Evolutionary conservation across 2,888 invertebrate species (phyloP).

Genomic region (Drosophila basisetae): DNA sequence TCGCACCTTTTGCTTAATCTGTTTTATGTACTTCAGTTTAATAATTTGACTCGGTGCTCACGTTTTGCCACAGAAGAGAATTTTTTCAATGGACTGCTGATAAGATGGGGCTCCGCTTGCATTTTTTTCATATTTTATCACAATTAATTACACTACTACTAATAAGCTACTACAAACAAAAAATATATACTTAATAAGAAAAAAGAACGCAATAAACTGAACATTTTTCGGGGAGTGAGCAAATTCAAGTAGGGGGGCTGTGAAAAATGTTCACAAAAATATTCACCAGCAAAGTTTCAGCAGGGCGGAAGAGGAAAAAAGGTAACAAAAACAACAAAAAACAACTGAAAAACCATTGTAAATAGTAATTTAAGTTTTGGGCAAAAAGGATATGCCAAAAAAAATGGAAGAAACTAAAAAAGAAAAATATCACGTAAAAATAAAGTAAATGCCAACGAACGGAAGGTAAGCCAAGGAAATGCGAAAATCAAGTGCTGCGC

Average conservation of each 20-base stretch:
- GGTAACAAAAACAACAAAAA: conserved; percentile 41
- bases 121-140: conserved; percentile 30
- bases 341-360: conserved; percentile 67
- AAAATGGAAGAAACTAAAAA: conserved; percentile 23
- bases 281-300: conserved; percentile 52
- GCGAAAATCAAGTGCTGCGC: conserved; percentile 77
- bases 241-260: conserved; percentile 45
- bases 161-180: not conserved
- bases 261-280: conserved; percentile 57
- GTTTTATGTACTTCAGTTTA: conserved; percentile 24
- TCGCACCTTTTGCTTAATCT: conserved; percentile 4
- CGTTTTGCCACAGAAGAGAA: conserved; percentile 32
- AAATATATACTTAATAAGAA: not conserved
- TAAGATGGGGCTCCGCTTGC: conserved; percentile 45
- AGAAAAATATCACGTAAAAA: not conserved
- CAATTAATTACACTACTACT: conserved; percentile 31
- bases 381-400: conserved; percentile 67
- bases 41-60: conserved; percentile 36
- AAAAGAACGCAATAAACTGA: conserved; percentile 46
- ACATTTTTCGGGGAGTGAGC: conserved; percentile 2
- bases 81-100: conserved; percentile 47
- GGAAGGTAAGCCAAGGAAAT: conserved; percentile 76
- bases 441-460: conserved; percentile 59
- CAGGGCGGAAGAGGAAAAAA: conserved; percentile 16
- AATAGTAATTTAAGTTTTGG: conserved; percentile 79